These are phyloP conservation scores for Bagarius yarrelli DNA, from an alignment of 2,113 vertebrate species.

Conservation along the genomic window DNA sequence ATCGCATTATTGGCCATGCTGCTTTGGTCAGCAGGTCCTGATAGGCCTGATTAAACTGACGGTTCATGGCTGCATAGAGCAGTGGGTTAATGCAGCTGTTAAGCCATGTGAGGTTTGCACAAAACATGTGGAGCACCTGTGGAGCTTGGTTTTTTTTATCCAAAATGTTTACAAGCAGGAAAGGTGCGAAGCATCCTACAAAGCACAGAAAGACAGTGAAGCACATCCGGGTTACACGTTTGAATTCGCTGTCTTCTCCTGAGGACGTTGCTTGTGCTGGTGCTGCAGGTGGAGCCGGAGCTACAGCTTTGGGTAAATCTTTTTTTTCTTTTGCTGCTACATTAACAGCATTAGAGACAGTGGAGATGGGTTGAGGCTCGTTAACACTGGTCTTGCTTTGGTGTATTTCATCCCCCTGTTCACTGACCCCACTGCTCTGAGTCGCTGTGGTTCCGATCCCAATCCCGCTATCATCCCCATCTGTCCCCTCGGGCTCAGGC, in stretches of 20 bases:
- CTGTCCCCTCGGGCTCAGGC: constrained; percentile 52
- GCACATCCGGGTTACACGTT: constrained; percentile 82
- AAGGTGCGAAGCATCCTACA: constrained; percentile 76
- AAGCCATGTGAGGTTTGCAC: constrained; percentile 85
- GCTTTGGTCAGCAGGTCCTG: constrained; percentile 62
- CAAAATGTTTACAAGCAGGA: constrained; percentile 78
- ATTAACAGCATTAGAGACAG: background rate
- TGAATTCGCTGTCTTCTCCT: constrained; percentile 73
- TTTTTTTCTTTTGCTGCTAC: background rate
- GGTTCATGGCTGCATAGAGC: constrained; percentile 84
- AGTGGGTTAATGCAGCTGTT: constrained; percentile 85
- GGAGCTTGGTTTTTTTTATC: constrained; percentile 74
- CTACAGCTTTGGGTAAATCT: background rate
- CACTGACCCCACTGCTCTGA: constrained; percentile 64
- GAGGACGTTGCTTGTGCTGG: constrained; percentile 43
- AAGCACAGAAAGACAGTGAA: constrained; percentile 83
- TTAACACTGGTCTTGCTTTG: constrained; percentile 16
- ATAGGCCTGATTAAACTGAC: constrained; percentile 82
- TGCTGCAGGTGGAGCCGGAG: constrained; percentile 19
- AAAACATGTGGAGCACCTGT: constrained; percentile 77
- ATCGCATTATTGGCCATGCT: constrained; percentile 52
- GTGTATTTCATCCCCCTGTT: constrained; percentile 45
- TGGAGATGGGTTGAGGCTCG: constrained; percentile 2
- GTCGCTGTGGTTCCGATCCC: constrained; percentile 60
- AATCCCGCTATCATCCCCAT: constrained; percentile 75